Percentiles rank a stretch among this genome's conserved stretches.
Evolutionary conservation across 1,140 invertebrate genomes (phyloP).

Genomic region (Scaptomyza hsui): DNA sequence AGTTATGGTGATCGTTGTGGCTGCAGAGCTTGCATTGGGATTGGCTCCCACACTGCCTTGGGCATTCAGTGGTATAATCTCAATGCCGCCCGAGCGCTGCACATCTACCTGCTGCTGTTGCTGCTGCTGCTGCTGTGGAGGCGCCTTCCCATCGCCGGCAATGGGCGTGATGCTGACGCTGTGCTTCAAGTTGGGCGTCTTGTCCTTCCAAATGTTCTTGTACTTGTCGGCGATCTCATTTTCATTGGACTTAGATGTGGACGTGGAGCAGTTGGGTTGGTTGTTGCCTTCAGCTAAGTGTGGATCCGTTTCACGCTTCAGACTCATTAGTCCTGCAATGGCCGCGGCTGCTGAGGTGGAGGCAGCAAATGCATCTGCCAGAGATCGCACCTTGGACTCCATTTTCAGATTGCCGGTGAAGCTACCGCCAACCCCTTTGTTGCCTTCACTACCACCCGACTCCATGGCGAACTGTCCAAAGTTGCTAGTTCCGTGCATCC

Average conservation of each 20-base stretch:
- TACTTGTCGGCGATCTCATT: conserved; percentile 80
- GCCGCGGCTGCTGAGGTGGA: conserved; percentile 70
- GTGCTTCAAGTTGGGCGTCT: conserved; percentile 72
- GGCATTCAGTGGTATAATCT: conserved; percentile 86
- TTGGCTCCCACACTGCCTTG: conserved; percentile 28
- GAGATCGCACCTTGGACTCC: conserved; percentile 57
- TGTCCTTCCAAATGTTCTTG: conserved; percentile 83
- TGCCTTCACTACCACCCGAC: conserved; percentile 15
- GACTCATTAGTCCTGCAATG: conserved; percentile 63
- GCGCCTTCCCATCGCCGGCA: conserved; percentile 53
- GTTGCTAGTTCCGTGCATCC: conserved; percentile 18
- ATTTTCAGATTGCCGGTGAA: conserved; percentile 63
- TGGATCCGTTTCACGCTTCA: conserved; percentile 69
- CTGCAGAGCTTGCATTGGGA: conserved; percentile 35
- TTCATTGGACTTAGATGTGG: conserved; percentile 47
- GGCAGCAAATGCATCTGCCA: conserved; percentile 66
- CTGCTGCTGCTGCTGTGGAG: conserved; percentile 9
- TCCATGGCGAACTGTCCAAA: conserved; percentile 63
- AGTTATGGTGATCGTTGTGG: conserved; percentile 90
- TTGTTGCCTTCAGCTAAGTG: conserved; percentile 25
- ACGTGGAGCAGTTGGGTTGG: not conserved
- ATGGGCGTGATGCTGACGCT: conserved; percentile 78
- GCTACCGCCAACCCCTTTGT: conserved; percentile 34
- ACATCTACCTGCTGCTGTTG: conserved; percentile 58
- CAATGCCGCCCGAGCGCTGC: conserved; percentile 67